phyloP scores from a whole-genome alignment of 2,888 invertebrate genomes.

The Marasmarcha lunaedactyla region DNA sequence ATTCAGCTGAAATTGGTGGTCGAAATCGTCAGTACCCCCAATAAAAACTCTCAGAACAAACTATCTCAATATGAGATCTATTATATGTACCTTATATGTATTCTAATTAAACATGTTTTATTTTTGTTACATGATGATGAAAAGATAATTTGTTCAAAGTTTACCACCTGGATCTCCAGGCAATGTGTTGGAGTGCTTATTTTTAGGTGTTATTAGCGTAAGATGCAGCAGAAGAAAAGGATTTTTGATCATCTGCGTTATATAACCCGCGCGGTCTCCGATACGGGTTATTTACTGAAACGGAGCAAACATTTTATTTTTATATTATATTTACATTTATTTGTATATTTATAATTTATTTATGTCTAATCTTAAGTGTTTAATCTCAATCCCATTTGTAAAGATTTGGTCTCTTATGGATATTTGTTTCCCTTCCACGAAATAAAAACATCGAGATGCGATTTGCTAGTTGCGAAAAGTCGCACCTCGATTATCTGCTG shows the following conservation, averaged over 20 bases:
- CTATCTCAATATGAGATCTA: slow-evolving; percentile 36
- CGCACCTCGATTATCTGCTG: slow-evolving; percentile 10
- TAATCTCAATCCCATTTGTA: slow-evolving; percentile 3
- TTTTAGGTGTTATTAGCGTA: slow-evolving; percentile 64
- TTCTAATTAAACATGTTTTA: slow-evolving; percentile 25
- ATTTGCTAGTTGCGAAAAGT: slow-evolving; percentile 10
- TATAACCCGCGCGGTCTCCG: slow-evolving; percentile 46
- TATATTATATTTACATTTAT: slow-evolving; percentile 17
- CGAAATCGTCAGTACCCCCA: slow-evolving; percentile 37
- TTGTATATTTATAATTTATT: slow-evolving; percentile 23
- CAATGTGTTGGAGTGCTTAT: slow-evolving; percentile 59
- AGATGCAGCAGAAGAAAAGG: slow-evolving; percentile 69
- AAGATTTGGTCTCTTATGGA: not conserved
- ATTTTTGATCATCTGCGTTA: slow-evolving; percentile 76
- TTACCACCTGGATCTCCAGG: slow-evolving; percentile 40
- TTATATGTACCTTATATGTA: slow-evolving; percentile 22
- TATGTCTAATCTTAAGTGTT: slow-evolving; percentile 6
- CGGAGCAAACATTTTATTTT: slow-evolving; percentile 58
- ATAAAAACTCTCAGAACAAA: slow-evolving; percentile 55
- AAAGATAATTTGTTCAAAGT: slow-evolving; percentile 69
- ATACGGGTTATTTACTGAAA: slow-evolving; percentile 58
- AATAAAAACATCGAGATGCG: slow-evolving; percentile 12
- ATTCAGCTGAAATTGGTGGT: slow-evolving; percentile 47
- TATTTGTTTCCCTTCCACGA: not conserved
- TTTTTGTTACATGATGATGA: slow-evolving; percentile 16